Evolutionary conservation across 2,797 vertebrate genomes (phyloP), one percentile per base, ranked within the genome.

Genomic region (Macropodus opercularis): DNA sequence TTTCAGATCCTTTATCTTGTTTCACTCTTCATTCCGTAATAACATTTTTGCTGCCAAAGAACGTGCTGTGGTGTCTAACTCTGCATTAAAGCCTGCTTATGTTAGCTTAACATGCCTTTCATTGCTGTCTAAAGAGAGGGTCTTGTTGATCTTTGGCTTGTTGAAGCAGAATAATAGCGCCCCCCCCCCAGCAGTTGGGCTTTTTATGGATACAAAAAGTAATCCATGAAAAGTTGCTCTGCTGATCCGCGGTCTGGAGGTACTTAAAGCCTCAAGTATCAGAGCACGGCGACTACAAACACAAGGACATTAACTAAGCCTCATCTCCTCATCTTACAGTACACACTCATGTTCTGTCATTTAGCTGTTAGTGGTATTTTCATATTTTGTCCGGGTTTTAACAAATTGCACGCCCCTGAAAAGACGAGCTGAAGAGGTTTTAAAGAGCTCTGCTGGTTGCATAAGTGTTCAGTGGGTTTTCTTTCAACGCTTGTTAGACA

Each of bases 71-170:
- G 39, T 39, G 56, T 76, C 73, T 69, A 61, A 58, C 49, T 63
- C 61, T 60, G 58, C 47, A 38, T 69, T 43, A 53, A 68, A 57
- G 23, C 23, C n/a, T 42, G 35, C 39, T 71, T 59, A 32, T 63
- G 51, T 70, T 79, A 72, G 53, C 63, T 63, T 71, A 75, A 51
- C 62, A 55, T 53, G 54, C 54, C 62, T 77, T 76, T 79, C 62
- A 71, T 75, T 53, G 18, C 14, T 51, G 55, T 49, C 39, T 39
- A 39, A 80, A 27, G 40, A 67, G 41, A 68, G 50, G 50, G 12
- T 18, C 8, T 24, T 55, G 65, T 60, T 54, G 44, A 46, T 53
- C 42, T 64, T 57, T 68, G 57, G 73, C 55, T 64, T 62, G 19
- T 75, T 27, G 38, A 52, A 43, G 54, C n/a, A 2, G 44, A 48